Percentiles rank a stretch among this genome's conserved stretches.
These are phyloP conservation scores for Platysternon megacephalum DNA, from an alignment of 2,113 vertebrate species.

Conservation along the genomic window DNA sequence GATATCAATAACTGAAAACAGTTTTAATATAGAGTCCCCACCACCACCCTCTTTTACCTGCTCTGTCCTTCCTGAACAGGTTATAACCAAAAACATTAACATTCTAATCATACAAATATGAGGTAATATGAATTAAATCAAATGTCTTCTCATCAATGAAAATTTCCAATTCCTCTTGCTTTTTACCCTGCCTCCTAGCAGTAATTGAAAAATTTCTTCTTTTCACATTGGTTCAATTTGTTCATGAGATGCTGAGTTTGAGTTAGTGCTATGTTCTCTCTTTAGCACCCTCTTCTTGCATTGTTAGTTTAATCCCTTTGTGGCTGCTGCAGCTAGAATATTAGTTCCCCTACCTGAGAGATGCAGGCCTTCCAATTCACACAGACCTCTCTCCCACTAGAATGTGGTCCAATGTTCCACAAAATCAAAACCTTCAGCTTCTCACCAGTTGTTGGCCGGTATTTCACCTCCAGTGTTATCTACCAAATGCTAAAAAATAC, in stretches of 20 bases:
- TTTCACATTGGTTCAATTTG: accelerated
- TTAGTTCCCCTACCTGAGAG: background rate
- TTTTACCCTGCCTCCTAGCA: accelerated
- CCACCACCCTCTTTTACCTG: no score
- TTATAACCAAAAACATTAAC: background rate
- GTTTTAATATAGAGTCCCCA: background rate
- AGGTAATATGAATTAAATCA: background rate
- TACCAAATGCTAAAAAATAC: no score
- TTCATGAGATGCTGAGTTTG: background rate
- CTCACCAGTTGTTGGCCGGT: background rate
- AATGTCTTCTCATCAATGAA: background rate
- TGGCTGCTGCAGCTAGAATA: background rate
- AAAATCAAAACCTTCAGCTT: background rate
- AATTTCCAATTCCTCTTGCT: background rate
- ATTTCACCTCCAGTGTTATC: no score
- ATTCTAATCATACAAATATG: background rate
- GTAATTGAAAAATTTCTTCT: background rate
- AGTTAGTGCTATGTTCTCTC: background rate
- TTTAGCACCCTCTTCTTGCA: background rate
- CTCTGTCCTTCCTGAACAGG: background rate
- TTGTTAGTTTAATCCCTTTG: background rate
- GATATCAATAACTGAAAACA: background rate
- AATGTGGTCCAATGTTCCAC: background rate
- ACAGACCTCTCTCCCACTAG: background rate
- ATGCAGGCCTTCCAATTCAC: background rate